phyloP scores from a whole-genome alignment of 2,797 vertebrate species.

The Arrhamphus sclerolepis region DNA sequence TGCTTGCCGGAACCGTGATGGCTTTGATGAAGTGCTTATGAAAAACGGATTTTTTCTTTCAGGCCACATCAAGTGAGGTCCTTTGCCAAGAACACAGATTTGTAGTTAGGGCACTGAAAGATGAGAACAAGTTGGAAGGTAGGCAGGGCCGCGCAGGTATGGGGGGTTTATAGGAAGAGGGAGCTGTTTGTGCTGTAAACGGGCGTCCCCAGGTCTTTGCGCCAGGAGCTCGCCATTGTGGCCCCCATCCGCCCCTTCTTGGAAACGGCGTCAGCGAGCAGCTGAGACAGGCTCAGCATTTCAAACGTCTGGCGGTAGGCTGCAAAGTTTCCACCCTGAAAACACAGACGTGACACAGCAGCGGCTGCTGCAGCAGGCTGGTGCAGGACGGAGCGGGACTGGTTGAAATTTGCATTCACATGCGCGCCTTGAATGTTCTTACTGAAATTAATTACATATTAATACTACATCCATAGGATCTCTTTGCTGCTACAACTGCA shows the following conservation, averaged over 20 bases:
- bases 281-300: slow-evolving; percentile 73
- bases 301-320: slow-evolving; percentile 69
- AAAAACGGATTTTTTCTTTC: neutral
- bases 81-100: slow-evolving; percentile 8
- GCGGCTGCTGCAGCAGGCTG: slow-evolving; percentile 20
- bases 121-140: slow-evolving; percentile 60
- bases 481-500: no score
- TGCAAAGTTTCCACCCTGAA: slow-evolving; percentile 61
- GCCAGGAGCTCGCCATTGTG: slow-evolving; percentile 59
- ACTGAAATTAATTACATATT: no score
- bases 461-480: no score
- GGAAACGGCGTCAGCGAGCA: slow-evolving; percentile 68
- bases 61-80: no score
- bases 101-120: slow-evolving; percentile 44
- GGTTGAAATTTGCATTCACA: no score
- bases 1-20: no score
- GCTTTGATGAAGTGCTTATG: neutral
- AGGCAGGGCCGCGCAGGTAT: slow-evolving; percentile 63
- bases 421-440: neutral
- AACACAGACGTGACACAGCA: slow-evolving; percentile 24
- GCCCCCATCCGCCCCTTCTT: slow-evolving; percentile 45
- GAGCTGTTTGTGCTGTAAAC: slow-evolving; percentile 19
- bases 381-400: slow-evolving; percentile 7
- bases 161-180: slow-evolving; percentile 43
- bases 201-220: slow-evolving; percentile 37